These are phyloP conservation scores for Thymallus thymallus DNA, from an alignment of 2,113 vertebrate species.

Conservation along the genomic window DNA sequence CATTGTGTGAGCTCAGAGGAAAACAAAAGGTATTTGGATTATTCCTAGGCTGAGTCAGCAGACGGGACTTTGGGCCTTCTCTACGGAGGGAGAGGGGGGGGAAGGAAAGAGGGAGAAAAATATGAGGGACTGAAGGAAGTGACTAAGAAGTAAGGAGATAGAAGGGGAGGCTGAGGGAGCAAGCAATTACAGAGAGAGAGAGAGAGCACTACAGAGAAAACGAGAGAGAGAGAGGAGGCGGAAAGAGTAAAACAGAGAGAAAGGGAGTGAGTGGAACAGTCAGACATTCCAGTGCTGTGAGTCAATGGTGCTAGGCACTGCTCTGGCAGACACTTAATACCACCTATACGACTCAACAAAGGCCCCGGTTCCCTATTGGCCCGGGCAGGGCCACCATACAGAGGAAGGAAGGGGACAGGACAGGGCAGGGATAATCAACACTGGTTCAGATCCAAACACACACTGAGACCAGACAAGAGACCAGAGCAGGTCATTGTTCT, in stretches of 20 bases:
- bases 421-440: neutral
- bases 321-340: conserved; percentile 23
- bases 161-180: neutral
- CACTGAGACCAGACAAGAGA: no score
- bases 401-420: neutral
- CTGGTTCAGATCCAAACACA: neutral
- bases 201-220: neutral
- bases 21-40: conserved; percentile 32
- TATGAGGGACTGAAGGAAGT: conserved; percentile 8
- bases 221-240: neutral
- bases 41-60: conserved; percentile 57
- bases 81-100: conserved; percentile 6
- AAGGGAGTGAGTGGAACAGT: conserved; percentile 18
- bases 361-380: conserved; percentile 9
- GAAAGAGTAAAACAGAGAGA: neutral
- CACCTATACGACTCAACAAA: conserved; percentile 27
- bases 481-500: neutral
- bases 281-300: conserved; percentile 35
- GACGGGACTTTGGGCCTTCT: conserved; percentile 41
- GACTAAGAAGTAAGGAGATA: neutral
- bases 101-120: conserved; percentile 13
- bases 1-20: neutral
- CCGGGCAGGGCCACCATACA: neutral
- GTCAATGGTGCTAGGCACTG: conserved; percentile 29
- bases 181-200: neutral